Evolutionary conservation across 2,797 vertebrate genomes (phyloP), one percentile per base, ranked within the genome.

Genomic region (Aldrovandia affinis): DNA sequence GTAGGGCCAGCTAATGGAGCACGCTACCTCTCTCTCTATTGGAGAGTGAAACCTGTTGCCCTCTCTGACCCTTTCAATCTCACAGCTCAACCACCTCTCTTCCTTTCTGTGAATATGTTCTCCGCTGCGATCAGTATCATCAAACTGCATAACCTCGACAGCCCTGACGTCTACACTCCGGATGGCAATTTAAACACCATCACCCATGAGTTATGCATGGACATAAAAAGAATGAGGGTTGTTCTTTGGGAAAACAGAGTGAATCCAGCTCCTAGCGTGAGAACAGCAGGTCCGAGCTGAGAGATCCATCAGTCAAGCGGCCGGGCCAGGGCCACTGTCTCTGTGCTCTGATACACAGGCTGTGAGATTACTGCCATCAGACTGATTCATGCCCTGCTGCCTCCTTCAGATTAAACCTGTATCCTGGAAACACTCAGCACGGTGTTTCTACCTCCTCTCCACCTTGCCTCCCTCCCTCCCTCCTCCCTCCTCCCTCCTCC

Each of bases 391-490:
- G 91, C 91, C 90, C 92, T 91, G 89, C 89, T 90, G 88, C 87
- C 88, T 87, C 85, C 89, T 86, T 89, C 88, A 92, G 90, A 91
- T 93, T 91, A 91, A 88, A 93, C 93, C 89, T 90, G 92, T 91
- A 93, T 91, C 90, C 92, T 91, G 91, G 91, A 93, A 93, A 92
- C 92, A 92, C 91, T 89, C 87, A 92, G 92, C 70, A 73, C 91
- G 93, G 91, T 93, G 14, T 9, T 0, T 50, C 28, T 39, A 6
- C 15, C 18, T 42, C 4, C 80, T 30, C 36, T 44, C 15, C 52
- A 14, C 78, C 10, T 22, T n/a, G 0, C 47, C 42, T 52, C 15
- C n/a, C 25, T 54, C 78, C 12, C 1, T 6, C 50, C 0, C 52
- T 88, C 92, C 92, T 93, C 92, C 91, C 89, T 90, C 87, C 90